Conservation (phyloP, 2,113 vertebrate species). For the Dasyornis broadbenti region DNA sequence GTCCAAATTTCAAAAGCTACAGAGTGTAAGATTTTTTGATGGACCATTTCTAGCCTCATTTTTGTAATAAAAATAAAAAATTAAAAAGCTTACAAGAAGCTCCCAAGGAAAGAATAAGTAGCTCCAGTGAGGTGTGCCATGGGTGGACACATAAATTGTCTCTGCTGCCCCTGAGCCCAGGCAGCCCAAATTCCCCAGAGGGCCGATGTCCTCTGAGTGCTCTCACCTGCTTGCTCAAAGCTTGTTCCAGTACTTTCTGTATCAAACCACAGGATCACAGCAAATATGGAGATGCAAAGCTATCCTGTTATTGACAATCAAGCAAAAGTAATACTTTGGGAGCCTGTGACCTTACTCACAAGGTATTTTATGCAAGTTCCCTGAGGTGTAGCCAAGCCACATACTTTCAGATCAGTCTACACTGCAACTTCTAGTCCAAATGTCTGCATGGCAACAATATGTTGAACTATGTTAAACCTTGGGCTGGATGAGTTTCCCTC, state of each 20-base stretch:
- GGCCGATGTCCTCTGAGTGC: rapidly evolving
- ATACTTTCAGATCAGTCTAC: background rate
- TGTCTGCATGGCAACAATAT: background rate
- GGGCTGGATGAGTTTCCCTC: background rate
- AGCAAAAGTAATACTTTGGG: background rate
- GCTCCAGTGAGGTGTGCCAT: background rate
- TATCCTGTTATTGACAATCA: background rate
- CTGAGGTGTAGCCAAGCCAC: background rate
- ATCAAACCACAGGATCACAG: background rate
- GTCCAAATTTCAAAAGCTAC: background rate
- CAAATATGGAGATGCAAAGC: background rate
- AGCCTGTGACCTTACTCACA: background rate
- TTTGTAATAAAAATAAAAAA: too few relatives aligned
- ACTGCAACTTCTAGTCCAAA: background rate
- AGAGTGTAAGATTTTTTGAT: background rate
- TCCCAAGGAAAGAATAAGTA: background rate
- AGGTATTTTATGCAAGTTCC: background rate
- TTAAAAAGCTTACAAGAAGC: background rate
- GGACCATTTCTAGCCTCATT: background rate
- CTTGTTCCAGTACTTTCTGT: background rate
- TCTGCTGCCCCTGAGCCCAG: background rate
- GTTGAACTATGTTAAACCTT: background rate
- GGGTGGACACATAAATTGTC: background rate
- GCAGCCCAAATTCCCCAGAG: background rate
- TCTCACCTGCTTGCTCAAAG: background rate